Base-by-base conservation (phyloP, 37 sponge, comb jelly and placozoan genomes). In the Haliclona indistincta region DNA sequence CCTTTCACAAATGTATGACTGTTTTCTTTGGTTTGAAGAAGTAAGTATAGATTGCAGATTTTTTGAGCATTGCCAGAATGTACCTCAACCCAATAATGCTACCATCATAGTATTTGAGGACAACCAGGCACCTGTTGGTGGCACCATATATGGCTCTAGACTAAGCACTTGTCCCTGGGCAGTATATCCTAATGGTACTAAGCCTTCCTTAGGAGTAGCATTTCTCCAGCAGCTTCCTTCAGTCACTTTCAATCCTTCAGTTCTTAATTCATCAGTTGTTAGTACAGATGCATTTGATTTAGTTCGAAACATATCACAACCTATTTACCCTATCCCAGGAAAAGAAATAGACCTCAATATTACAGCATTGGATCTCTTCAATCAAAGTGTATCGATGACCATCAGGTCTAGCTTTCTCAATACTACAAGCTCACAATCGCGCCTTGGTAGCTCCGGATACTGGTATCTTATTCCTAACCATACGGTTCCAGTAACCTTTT, bases 381-480 rank as follows among this genome's bases (percentile, higher is more conserved):
- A 37, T 23, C 52, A 52, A 11, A 30, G 38, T 54, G 42, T 73
- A 30, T 61, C 74, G 17, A 25, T 52, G 37, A 61, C 54, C 11
- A 38, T 73, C 0, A 73, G 60, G 19, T 73, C 74, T n/a, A n/a
- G n/a, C n/a, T n/a, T n/a, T n/a, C n/a, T n/a, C n/a, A n/a, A n/a
- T n/a, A n/a, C n/a, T n/a, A n/a, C n/a, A n/a, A n/a, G n/a, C n/a
- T n/a, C n/a, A n/a, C n/a, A n/a, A n/a, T n/a, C n/a, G n/a, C n/a
- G n/a, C 0, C 40, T 85, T 54, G 85, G 85, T 20, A n/a, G 4
- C 47, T 71, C 66, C 0, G 67, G 66, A 6, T 85, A 64, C 56
- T 47, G 43, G 23, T 66, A 78, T 71, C 44, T 73, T 13, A 8
- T 38, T 29, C 26, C 41, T 29, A 4, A 29, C 20, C 19, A 20